These are phyloP conservation scores for Adelognathus sp. DNA, from an alignment of 2,888 invertebrate genomes.

Conservation along the genomic window DNA sequence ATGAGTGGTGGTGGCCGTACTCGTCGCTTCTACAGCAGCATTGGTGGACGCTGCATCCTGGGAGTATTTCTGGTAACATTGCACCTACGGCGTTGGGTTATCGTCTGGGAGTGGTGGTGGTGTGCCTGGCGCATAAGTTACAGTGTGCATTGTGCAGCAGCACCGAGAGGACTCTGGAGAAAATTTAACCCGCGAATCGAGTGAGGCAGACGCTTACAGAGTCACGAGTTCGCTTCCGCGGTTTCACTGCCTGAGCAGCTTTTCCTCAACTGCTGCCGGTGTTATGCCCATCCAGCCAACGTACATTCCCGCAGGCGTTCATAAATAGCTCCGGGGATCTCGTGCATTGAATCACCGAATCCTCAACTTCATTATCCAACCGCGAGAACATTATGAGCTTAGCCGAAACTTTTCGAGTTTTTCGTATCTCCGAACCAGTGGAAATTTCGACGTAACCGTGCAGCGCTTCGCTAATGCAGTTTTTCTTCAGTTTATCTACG, in stretches of 20 bases:
- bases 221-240: constrained; percentile 60
- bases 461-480: not conserved
- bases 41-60: constrained; percentile 1
- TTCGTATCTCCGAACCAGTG: not conserved
- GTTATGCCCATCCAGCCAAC: not conserved
- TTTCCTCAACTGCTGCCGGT: constrained; percentile 63
- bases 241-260: constrained; percentile 67
- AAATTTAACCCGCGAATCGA: constrained; percentile 66
- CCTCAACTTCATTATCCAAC: not conserved
- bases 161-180: constrained; percentile 60
- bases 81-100: not conserved
- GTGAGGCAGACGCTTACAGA: constrained; percentile 41
- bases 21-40: constrained; percentile 11
- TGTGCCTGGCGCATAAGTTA: constrained; percentile 66
- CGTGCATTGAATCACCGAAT: not conserved
- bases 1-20: not conserved
- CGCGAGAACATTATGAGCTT: not conserved
- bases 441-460: not conserved
- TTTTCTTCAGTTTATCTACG: not conserved
- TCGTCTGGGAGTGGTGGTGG: constrained; percentile 22
- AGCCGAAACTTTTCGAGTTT: not conserved
- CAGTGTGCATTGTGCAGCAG: constrained; percentile 70
- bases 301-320: not conserved
- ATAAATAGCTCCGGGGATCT: not conserved
- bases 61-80: not conserved